These are phyloP conservation scores for Sinocyclocheilus grahami DNA, from an alignment of 2,113 vertebrate species.

Conservation along the genomic window DNA sequence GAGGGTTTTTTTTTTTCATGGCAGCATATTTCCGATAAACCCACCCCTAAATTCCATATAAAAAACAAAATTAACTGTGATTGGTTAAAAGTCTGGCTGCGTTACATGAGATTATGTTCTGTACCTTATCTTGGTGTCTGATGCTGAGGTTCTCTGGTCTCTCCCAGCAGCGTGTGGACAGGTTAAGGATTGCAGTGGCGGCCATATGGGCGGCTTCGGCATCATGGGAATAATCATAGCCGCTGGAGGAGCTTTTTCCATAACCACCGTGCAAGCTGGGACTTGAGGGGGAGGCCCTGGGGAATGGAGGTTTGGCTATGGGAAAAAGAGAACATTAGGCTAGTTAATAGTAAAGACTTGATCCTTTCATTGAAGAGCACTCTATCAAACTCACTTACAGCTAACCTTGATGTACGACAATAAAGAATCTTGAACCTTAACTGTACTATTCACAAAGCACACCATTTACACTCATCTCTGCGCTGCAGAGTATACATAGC, in stretches of 20 bases:
- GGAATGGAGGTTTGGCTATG: slow-evolving; percentile 85
- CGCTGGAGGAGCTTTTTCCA: slow-evolving; percentile 81
- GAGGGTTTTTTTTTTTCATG: no score
- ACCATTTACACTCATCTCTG: slow-evolving; percentile 9
- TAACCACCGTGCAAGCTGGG: slow-evolving; percentile 83
- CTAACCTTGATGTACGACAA: not conserved
- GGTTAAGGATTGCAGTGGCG: slow-evolving; percentile 95
- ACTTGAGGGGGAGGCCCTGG: slow-evolving; percentile 84
- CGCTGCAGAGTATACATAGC: not conserved
- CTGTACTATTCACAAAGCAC: not conserved
- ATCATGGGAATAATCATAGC: slow-evolving; percentile 93
- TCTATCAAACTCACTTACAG: not conserved
- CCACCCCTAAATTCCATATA: no score
- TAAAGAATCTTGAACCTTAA: not conserved
- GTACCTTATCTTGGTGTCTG: slow-evolving; percentile 89
- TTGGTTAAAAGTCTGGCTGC: no score
- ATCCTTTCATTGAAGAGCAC: not conserved
- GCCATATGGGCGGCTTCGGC: slow-evolving; percentile 98
- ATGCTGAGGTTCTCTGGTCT: slow-evolving; percentile 97
- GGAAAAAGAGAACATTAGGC: slow-evolving; percentile 1
- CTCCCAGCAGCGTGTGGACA: slow-evolving; percentile 98
- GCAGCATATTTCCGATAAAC: no score
- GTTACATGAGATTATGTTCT: not conserved
- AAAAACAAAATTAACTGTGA: no score
- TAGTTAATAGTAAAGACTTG: not conserved